phyloP scores from a whole-genome alignment of 2,888 invertebrate species.

The Hedya salicella region DNA sequence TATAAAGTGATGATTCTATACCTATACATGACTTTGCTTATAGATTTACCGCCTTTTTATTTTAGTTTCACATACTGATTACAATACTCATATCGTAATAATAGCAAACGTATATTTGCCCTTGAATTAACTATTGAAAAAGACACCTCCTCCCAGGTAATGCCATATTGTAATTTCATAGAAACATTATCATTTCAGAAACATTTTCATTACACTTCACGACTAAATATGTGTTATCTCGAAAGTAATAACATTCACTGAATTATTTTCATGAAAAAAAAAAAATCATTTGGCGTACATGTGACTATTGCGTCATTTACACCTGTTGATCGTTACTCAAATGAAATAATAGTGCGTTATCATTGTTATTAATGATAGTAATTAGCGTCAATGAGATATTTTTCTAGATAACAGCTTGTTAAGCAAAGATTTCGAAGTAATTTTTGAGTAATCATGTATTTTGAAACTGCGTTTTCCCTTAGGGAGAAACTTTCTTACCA shows the following conservation, averaged over 20 bases:
- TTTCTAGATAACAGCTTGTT: too few relatives aligned
- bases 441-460: too few relatives aligned
- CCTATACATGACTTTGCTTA: neutral
- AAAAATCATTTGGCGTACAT: neutral
- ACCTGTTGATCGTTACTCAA: slow-evolving; percentile 4
- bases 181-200: too few relatives aligned
- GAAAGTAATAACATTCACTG: neutral
- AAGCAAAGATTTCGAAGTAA: too few relatives aligned
- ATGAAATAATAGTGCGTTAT: neutral
- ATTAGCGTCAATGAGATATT: slow-evolving; percentile 14
- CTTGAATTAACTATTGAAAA: too few relatives aligned
- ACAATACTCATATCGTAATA: too few relatives aligned
- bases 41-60: neutral
- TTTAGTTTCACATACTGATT: too few relatives aligned
- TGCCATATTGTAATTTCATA: too few relatives aligned
- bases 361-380: slow-evolving; percentile 4
- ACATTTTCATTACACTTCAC: neutral
- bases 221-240: neutral
- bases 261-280: neutral
- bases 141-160: too few relatives aligned
- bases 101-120: too few relatives aligned
- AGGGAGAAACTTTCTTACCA: too few relatives aligned
- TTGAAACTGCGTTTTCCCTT: too few relatives aligned
- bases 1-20: slow-evolving; percentile 12
- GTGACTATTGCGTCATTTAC: neutral